phyloP scores from a whole-genome alignment of 2,113 vertebrate genomes.

The Hyperopisus bebe region DNA sequence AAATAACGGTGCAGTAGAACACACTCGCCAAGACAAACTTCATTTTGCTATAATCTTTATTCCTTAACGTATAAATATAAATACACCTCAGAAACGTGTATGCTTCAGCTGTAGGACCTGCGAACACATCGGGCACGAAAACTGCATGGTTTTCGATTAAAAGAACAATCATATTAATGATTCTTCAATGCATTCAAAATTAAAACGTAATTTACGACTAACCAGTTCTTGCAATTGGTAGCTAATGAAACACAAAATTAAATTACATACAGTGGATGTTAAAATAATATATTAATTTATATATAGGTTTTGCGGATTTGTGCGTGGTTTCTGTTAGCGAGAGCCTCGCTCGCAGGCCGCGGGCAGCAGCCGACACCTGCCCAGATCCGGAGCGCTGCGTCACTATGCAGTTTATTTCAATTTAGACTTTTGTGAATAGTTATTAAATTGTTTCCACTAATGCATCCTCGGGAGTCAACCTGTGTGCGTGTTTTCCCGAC shows the following conservation, averaged over 20 bases:
- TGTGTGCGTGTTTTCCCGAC: not conserved
- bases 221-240: not conserved
- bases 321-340: not conserved
- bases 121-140: not conserved
- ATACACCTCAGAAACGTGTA: not conserved
- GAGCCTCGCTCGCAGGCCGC: not conserved
- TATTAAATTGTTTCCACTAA: not conserved
- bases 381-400: not conserved
- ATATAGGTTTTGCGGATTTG: not conserved
- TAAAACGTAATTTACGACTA: not conserved
- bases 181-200: not conserved
- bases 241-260: not conserved
- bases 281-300: not conserved
- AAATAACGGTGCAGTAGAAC: constrained; percentile 1
- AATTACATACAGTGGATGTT: not conserved
- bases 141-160: not conserved
- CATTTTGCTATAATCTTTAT: not conserved
- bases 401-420: not conserved
- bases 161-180: not conserved
- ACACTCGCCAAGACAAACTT: not conserved
- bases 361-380: not conserved
- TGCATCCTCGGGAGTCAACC: not conserved
- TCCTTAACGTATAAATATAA: not conserved
- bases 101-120: not conserved
- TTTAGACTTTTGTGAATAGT: not conserved